A percentile compares a stretch with the other conserved stretches of the same genome.
These are phyloP conservation scores for Odontesthes bonariensis DNA, from an alignment of 2,113 vertebrate genomes.

Conservation along the genomic window DNA sequence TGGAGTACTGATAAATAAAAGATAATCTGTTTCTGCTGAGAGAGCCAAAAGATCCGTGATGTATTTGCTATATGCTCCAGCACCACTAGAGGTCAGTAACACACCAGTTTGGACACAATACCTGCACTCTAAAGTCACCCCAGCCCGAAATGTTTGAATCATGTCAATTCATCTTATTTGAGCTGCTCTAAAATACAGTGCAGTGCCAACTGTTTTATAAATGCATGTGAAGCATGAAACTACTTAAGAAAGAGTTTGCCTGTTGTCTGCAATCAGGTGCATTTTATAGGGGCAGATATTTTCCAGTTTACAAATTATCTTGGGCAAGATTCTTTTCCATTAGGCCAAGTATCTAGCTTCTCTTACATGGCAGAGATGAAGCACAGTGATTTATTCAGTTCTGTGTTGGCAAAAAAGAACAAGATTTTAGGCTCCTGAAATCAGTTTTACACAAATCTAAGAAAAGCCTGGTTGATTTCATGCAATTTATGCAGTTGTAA, in stretches of 20 bases:
- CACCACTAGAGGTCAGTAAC: conserved; percentile 75
- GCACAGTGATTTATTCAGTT: no score
- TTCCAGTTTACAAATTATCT: no score
- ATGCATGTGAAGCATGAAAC: not conserved
- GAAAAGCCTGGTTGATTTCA: no score
- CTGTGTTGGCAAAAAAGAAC: no score
- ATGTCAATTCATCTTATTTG: not conserved
- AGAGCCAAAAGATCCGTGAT: not conserved
- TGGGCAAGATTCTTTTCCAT: no score
- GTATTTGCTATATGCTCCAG: not conserved
- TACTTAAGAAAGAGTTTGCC: not conserved
- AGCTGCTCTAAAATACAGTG: not conserved
- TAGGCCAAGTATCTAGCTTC: no score
- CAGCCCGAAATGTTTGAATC: not conserved
- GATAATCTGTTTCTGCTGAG: not conserved
- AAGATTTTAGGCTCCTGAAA: no score
- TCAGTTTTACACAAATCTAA: no score
- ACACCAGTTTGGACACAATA: conserved; percentile 10
- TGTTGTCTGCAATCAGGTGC: not conserved
- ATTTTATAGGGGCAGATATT: no score
- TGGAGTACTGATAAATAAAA: not conserved
- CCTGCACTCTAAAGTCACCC: no score
- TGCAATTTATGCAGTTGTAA: no score
- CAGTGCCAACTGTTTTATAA: not conserved
- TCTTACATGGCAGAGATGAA: no score